These are phyloP conservation scores for Podarcis muralis DNA, from an alignment of 2,113 vertebrate species.

Conservation along the genomic window DNA sequence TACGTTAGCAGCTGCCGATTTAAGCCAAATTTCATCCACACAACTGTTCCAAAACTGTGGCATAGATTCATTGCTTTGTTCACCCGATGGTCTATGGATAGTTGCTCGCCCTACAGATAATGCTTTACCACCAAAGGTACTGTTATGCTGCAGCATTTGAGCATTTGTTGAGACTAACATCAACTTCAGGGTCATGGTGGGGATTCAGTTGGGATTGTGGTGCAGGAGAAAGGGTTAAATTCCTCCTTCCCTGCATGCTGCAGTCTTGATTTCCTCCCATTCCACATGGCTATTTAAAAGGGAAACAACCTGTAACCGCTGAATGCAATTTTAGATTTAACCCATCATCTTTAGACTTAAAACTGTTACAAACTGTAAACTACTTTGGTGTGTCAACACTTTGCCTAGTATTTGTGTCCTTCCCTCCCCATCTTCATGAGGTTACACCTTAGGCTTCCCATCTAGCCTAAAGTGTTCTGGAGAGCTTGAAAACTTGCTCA, in stretches of 20 bases:
- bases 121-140: slow-evolving; percentile 69
- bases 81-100: slow-evolving; percentile 76
- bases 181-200: no score
- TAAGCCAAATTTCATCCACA: slow-evolving; percentile 61
- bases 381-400: not conserved
- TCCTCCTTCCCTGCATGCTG: not conserved
- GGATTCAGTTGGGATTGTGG: not conserved
- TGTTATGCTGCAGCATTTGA: not conserved
- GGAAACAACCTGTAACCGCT: not conserved
- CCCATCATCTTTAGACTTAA: not conserved
- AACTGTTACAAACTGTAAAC: not conserved
- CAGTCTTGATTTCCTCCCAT: not conserved
- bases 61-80: slow-evolving; percentile 66
- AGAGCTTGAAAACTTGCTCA: not conserved
- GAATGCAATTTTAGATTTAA: not conserved
- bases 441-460: not conserved
- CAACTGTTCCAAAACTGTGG: slow-evolving; percentile 59
- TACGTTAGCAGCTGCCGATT: slow-evolving; percentile 56
- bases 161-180: no score
- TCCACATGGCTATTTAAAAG: not conserved
- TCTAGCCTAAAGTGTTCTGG: not conserved
- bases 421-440: not conserved
- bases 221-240: not conserved
- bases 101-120: slow-evolving; percentile 50
- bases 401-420: not conserved